Conservation (phyloP, 2,888 invertebrate species). For the Tubulanus polymorphus region DNA sequence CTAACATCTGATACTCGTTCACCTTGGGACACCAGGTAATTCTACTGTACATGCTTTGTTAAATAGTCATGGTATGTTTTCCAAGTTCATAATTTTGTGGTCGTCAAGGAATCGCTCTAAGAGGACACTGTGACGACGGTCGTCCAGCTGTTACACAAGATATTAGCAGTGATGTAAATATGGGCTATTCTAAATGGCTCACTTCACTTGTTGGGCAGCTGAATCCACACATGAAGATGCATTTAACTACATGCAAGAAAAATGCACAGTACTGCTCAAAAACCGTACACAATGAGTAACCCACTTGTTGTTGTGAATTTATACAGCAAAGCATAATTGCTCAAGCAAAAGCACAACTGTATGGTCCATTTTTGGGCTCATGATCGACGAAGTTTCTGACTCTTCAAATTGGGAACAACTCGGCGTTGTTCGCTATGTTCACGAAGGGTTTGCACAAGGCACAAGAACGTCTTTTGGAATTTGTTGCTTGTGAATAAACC, state of each 20-base stretch:
- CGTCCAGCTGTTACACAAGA: neutral
- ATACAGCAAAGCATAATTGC: constrained; percentile 8
- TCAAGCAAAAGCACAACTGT: constrained; percentile 4
- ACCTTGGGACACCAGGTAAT: too few relatives aligned
- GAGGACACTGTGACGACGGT: constrained; percentile 13
- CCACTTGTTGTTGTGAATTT: constrained; percentile 6
- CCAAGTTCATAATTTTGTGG: constrained; percentile 8
- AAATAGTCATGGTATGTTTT: too few relatives aligned
- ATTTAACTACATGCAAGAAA: constrained; percentile 4
- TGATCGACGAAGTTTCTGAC: constrained; percentile 8
- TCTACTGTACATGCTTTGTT: too few relatives aligned
- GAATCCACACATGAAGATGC: constrained; percentile 5
- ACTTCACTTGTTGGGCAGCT: neutral
- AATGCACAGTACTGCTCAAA: constrained; percentile 13
- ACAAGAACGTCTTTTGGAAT: neutral
- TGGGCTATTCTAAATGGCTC: constrained; percentile 4
- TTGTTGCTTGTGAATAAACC: neutral
- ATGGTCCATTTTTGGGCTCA: constrained; percentile 3
- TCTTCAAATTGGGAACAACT: constrained; percentile 8
- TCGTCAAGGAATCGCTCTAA: constrained; percentile 9
- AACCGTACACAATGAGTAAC: constrained; percentile 9
- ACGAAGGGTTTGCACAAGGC: constrained; percentile 3
- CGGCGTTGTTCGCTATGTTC: constrained; percentile 1
- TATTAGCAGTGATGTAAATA: neutral
- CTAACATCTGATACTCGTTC: too few relatives aligned